Percentiles rank a stretch among this genome's conserved stretches.
These are phyloP conservation scores for Limnephilus lunatus DNA, from an alignment of 2,888 invertebrate species.

Conservation along the genomic window DNA sequence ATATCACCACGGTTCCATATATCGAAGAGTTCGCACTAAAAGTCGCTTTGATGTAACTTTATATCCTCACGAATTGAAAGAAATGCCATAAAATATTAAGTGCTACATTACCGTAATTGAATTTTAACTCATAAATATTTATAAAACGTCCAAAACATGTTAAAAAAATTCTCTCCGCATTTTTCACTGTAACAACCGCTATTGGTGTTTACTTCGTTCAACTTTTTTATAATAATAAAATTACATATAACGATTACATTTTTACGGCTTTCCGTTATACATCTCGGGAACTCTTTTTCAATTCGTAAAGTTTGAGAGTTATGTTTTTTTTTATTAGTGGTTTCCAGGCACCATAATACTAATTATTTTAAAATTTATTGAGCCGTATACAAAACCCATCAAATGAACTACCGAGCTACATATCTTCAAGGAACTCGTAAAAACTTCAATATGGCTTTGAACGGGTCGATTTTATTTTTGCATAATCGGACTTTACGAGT, in stretches of 20 bases:
- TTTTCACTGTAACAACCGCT: background rate
- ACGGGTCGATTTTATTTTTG: background rate
- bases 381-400: background rate
- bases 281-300: background rate
- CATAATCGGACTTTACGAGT: background rate
- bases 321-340: background rate
- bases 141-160: constrained; percentile 20
- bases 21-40: background rate
- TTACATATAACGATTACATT: background rate
- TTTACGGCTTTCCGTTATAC: background rate
- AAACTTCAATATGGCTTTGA: background rate
- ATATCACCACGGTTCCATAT: constrained; percentile 8
- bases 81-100: constrained; percentile 44
- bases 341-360: background rate
- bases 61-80: constrained; percentile 20
- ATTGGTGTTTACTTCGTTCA: background rate
- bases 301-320: background rate
- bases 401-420: background rate
- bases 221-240: background rate
- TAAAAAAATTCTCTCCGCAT: background rate
- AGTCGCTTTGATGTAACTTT: constrained; percentile 36
- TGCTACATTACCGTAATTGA: constrained; percentile 45
- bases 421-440: background rate
- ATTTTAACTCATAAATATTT: constrained; percentile 48
- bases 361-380: background rate